Evolutionary conservation across 1,140 invertebrate genomes (phyloP), one percentile per base, ranked within the genome.

Genomic region (Drosophila bipectinata): DNA sequence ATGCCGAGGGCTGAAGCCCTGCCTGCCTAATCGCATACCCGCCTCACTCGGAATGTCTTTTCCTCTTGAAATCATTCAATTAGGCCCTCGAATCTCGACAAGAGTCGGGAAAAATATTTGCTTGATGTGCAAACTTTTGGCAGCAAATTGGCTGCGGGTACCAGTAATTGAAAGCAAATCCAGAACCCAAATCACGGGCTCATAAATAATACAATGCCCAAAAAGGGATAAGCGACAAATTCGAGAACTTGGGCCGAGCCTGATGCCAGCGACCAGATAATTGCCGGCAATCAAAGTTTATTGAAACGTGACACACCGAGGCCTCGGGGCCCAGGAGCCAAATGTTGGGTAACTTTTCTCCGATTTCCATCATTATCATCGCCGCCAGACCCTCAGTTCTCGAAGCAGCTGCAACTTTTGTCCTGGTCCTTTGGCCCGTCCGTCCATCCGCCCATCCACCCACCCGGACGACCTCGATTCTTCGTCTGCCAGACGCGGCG

Each of bases 251-350:
- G 12, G 10, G 18, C 10, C 52, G 18, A 41, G 52, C 72, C 56
- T 10, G 82, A 81, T 81, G 69, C 82, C 82, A 72, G 74, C 44
- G 41, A 34, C 66, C 79, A 83, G 83, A 87, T 87, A 87, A 87
- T 87, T 88, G 83, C 72, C 83, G 61, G 51, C 83, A 88, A 87
- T 87, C 83, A 88, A 88, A 83, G 75, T 77, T 87, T 88, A 88
- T 87, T 88, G 82, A 78, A 79, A 85, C 79, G 79, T 75, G 76
- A 67, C 78, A 30, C 45, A 68, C 12, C 10, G 63, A 66, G 15
- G 48, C 62, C 18, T 57, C 41, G 41, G 41, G 26, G 34, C 10
- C 32, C 41, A 21, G 61, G 26, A 58, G 64, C 59, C 54, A 52
- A 41, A 47, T 47, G 18, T 21, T 47, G 44, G 39, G n/a, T 32